Percentiles rank a stretch among this genome's conserved stretches.
Conservation (phyloP, 2,888 invertebrate genomes). For the Trypoxylon attenuatum region DNA sequence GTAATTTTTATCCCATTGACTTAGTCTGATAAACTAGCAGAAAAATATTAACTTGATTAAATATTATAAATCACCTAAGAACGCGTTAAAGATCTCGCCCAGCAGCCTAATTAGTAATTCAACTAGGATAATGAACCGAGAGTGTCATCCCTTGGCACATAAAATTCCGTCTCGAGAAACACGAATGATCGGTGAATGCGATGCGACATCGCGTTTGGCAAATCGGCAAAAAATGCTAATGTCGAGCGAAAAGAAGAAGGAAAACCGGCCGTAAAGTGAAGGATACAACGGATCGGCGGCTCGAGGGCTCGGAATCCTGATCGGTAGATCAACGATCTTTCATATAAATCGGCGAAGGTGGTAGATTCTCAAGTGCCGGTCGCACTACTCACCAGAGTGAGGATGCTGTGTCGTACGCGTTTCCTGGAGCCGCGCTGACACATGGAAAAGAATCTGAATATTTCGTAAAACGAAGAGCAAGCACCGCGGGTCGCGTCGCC, state of each 20-base stretch:
- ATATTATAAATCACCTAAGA: no score
- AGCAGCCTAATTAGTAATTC: no score
- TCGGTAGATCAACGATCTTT: constrained; percentile 43
- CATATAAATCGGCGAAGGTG: constrained; percentile 49
- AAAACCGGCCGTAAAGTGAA: constrained; percentile 16
- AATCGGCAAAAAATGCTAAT: no score
- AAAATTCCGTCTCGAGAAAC: no score
- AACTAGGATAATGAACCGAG: no score
- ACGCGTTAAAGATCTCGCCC: no score
- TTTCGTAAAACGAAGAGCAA: constrained; percentile 47
- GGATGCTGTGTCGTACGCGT: constrained; percentile 15
- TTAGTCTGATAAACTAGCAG: no score
- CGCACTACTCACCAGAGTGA: not conserved
- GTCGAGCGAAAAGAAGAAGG: constrained; percentile 12
- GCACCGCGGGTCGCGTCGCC: constrained; percentile 40
- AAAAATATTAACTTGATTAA: no score
- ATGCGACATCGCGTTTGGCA: no score
- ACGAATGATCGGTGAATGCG: no score
- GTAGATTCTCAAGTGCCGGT: constrained; percentile 17
- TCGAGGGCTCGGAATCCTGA: constrained; percentile 38
- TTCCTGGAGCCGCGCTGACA: constrained; percentile 49
- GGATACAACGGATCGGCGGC: constrained; percentile 23
- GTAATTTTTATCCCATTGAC: no score
- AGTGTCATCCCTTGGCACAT: no score
- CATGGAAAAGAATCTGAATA: constrained; percentile 44